Evolutionary conservation across 2,113 vertebrate genomes (phyloP).

Genomic region (Tylochromis polylepis): DNA sequence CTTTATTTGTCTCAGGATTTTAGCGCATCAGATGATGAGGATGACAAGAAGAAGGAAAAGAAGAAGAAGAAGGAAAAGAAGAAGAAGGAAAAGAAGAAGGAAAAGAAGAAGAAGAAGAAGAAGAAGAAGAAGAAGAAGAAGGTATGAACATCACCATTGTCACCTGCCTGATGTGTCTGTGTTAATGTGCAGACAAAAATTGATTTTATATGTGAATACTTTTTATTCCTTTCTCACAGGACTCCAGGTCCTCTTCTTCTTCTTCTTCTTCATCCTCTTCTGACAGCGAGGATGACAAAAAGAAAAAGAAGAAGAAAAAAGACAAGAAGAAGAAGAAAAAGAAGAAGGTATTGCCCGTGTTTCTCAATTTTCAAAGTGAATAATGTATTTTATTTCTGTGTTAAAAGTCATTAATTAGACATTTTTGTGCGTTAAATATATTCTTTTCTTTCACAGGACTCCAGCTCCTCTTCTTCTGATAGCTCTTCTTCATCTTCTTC

Average conservation of each 20-base stretch:
- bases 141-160: neutral
- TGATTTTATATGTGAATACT: neutral
- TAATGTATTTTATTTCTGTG: neutral
- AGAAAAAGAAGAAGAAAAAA: no score
- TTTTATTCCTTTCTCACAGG: neutral
- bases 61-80: neutral
- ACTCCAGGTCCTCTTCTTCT: no score
- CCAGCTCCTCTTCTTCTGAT: neutral
- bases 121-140: conserved; percentile 45
- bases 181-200: neutral
- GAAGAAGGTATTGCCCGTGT: no score
- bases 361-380: neutral
- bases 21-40: neutral
- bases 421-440: neutral
- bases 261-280: no score
- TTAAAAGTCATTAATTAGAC: neutral
- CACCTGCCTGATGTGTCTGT: neutral
- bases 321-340: no score
- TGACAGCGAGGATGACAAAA: no score
- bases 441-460: neutral
- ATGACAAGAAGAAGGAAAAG: conserved; percentile 27
- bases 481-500: conserved; percentile 6
- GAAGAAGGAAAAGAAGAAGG: conserved; percentile 21
- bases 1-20: neutral
- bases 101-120: conserved; percentile 37